These are phyloP conservation scores for Phyllostomus discolor DNA, from an alignment of 2,113 vertebrate genomes.

Conservation along the genomic window DNA sequence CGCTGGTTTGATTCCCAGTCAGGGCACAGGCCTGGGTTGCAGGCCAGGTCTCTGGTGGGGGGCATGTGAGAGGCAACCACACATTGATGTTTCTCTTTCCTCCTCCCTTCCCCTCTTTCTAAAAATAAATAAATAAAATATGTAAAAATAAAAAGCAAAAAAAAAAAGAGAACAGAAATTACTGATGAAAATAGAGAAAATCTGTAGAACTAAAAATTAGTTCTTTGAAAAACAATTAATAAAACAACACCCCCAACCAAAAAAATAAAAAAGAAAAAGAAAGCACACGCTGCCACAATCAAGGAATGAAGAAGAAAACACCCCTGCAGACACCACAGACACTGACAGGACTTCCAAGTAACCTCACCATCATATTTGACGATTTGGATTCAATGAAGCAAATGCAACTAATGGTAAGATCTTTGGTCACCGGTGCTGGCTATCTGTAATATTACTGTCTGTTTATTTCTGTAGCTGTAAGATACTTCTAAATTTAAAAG, in stretches of 20 bases:
- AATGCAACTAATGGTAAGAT: not conserved
- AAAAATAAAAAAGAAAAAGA: not conserved
- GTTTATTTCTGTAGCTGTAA: not conserved
- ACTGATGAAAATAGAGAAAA: not conserved
- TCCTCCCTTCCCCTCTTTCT: no score
- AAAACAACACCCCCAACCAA: not conserved
- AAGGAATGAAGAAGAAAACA: not conserved
- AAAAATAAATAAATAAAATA: no score
- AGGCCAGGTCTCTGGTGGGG: no score
- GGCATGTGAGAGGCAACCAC: no score
- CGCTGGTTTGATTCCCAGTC: no score
- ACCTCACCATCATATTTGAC: not conserved
- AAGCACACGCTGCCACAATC: not conserved
- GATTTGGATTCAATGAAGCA: not conserved
- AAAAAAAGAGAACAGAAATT: not conserved
- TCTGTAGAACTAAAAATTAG: not conserved
- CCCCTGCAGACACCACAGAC: not conserved
- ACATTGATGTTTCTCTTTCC: no score
- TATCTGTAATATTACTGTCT: not conserved
- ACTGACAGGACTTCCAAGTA: not conserved
- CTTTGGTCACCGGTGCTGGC: not conserved
- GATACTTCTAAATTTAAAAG: conserved; percentile 2
- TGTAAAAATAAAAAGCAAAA: no score
- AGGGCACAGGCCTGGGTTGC: no score
- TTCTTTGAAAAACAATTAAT: not conserved